Percentiles rank a stretch among this genome's conserved stretches.
These are phyloP conservation scores for Phaonia tiefii DNA, from an alignment of 2,888 invertebrate species.

Conservation along the genomic window DNA sequence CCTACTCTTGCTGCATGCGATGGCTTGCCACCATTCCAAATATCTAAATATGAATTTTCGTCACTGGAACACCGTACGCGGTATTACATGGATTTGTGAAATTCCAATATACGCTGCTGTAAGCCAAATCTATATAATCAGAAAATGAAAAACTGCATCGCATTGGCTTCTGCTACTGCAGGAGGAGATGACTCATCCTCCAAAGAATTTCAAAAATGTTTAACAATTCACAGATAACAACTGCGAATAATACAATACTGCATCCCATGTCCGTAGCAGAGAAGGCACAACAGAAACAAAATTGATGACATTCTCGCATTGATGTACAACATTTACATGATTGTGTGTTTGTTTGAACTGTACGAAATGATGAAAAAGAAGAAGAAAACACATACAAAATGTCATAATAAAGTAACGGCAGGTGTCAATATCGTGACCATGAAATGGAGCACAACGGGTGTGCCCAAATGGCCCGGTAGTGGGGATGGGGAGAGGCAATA, in stretches of 20 bases:
- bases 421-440: slow-evolving; percentile 15
- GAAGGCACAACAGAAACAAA: background rate
- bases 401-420: slow-evolving; percentile 33
- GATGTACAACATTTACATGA: too few relatives aligned
- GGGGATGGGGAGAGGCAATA: too few relatives aligned
- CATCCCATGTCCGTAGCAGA: background rate
- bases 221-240: slow-evolving; percentile 40
- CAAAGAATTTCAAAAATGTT: slow-evolving; percentile 45
- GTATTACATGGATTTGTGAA: too few relatives aligned
- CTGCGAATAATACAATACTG: background rate
- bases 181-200: slow-evolving; percentile 42
- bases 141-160: background rate
- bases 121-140: background rate
- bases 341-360: background rate
- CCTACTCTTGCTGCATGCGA: too few relatives aligned
- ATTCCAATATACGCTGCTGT: background rate
- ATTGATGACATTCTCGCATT: background rate
- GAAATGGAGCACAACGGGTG: background rate
- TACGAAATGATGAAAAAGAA: background rate
- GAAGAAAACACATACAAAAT: background rate
- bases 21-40: too few relatives aligned
- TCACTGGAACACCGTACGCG: too few relatives aligned
- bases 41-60: too few relatives aligned
- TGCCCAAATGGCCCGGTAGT: too few relatives aligned
- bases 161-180: background rate